These are phyloP conservation scores for Jaculus jaculus DNA, from an alignment of 2,113 vertebrate genomes.

Conservation along the genomic window DNA sequence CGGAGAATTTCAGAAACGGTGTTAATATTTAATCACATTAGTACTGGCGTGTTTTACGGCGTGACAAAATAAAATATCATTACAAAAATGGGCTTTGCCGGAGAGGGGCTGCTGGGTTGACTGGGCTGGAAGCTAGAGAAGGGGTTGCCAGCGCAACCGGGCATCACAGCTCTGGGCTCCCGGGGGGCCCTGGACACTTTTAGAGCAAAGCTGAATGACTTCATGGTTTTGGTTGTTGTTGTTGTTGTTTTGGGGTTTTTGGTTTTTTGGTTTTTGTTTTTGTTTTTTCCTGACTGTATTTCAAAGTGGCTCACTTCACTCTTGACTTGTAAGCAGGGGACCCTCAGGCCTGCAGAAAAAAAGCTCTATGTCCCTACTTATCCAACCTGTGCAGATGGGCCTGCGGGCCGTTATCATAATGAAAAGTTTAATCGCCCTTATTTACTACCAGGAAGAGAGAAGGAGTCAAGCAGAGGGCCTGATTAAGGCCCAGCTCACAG, in stretches of 20 bases:
- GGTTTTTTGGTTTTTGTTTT: neutral
- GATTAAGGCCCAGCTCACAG: constrained; percentile 63
- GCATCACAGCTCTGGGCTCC: neutral
- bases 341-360: neutral
- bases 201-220: neutral
- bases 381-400: constrained; percentile 62
- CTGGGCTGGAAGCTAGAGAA: neutral
- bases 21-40: constrained; percentile 82
- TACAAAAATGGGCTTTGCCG: constrained; percentile 57
- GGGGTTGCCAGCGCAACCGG: neutral
- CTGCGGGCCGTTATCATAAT: constrained; percentile 56
- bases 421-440: constrained; percentile 76
- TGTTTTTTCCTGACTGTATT: neutral
- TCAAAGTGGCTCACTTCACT: constrained; percentile 39
- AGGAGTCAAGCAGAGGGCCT: constrained; percentile 51
- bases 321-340: constrained; percentile 48
- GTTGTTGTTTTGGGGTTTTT: too few species aligned
- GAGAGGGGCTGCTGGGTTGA: too few species aligned
- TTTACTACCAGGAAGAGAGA: constrained; percentile 63
- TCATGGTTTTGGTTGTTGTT: neutral
- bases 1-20: constrained; percentile 75
- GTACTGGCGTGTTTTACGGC: constrained; percentile 70
- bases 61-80: constrained; percentile 79
- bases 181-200: neutral
- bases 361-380: constrained; percentile 62